Base-by-base conservation (phyloP, 2,888 invertebrate species). In the Nasonovia ribisnigri region DNA sequence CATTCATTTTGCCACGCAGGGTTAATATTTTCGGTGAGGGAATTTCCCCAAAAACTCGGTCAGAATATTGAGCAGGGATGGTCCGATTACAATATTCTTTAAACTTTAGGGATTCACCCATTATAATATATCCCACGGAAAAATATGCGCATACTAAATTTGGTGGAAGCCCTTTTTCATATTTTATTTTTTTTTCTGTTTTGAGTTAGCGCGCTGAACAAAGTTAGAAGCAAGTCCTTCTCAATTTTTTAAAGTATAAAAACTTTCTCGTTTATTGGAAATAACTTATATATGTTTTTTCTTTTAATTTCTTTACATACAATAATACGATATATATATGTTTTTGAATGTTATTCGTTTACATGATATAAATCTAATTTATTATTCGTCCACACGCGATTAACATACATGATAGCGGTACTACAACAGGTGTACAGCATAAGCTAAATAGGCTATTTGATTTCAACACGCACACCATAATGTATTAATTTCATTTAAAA, bases 61-160 rank as follows among this genome's bases (percentile, higher is more conserved):
- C 86, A 43, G 93, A 93, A 93, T 93, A 93, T 93, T 93, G 93
- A 93, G 57, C 93, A 93, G 89, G 84, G 54, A 46, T 57, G 46
- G 93, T 90, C 93, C 90, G 93, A 93, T 93, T 93, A 93, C 90
- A 90, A 93, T 90, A 93, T 90, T 93, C 89, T 93, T 93, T 93
- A 90, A 93, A 93, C 90, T 93, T 93, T 90, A 84, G 90, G 93
- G 93, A 93, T 93, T 90, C 36, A 5, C 60, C 89, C 90, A 90
- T 93, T 90, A 93, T 60, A 84, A 48, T 93, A 51, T 90, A 93
- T 90, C 90, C 93, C 60, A 67, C 46, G 60, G 48, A 93, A 93
- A 89, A 90, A 93, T 93, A 93, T 93, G 90, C 86, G 90, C 93
- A 93, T 93, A 93, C 93, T 90, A 93, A 93, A 93, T 93, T 90